Evolutionary conservation across 2,888 invertebrate genomes (phyloP), one percentile per base, ranked within the genome.

Genomic region (Atrina japonica): DNA sequence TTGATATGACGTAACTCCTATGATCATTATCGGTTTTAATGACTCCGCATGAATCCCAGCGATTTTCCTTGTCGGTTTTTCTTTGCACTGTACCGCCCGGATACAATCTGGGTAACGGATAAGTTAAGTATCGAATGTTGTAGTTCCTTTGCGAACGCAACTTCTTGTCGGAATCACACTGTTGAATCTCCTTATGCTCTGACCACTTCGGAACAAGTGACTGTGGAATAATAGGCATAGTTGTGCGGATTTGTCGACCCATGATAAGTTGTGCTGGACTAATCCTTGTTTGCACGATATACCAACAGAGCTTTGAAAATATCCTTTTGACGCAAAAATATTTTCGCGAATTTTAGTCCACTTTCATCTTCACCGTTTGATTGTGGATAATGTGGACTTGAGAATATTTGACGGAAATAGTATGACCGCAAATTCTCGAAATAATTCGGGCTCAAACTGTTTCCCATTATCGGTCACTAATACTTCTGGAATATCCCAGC

Each of bases 401-500:
- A 52, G n/a, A 60, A 58, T 6, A 40, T 45, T 27, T 59, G 66
- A 2, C n/a, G 18, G 29, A 75, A 58, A 7, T 58, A 49, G 23
- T 60, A 73, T 3, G 60, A n/a, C 16, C 21, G 68, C 43, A 49
- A 77, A 78, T 1, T 56, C 21, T 11, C 43, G 16, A 29, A 75
- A 73, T 14, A 65, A 55, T 11, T 11, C 21, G 5, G 68, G 41
- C 11, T 59, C 69, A 43, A 73, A 76, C 58, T 72, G 73, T 7
- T 47, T 50, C 29, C 73, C 70, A 27, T 63, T 63, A 29, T 79
- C 75, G 9, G 59, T 45, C 0, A 74, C 64, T 0, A 77, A 3
- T 29, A 27, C 35, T 16, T 71, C 63, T 3, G 72, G 77, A n/a
- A 72, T 78, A 0, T 73, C 75, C 43, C 74, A 73, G 40, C 70